phyloP scores from a whole-genome alignment of 2,113 vertebrate species.

The Oxyura jamaicensis region DNA sequence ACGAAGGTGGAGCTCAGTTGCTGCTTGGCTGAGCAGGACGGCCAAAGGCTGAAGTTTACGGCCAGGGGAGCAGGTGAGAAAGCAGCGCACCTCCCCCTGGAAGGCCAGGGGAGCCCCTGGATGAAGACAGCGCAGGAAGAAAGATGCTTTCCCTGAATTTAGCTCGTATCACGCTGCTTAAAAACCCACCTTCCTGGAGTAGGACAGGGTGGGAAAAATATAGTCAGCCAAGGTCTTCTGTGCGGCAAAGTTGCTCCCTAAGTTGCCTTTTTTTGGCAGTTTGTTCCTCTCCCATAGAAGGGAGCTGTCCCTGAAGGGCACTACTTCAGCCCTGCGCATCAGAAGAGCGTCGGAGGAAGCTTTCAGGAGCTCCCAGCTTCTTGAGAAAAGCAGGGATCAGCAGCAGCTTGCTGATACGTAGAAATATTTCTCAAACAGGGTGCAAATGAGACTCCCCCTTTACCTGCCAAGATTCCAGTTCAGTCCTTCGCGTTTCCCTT shows the following conservation, averaged over 20 bases:
- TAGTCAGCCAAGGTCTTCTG: neutral
- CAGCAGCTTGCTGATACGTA: neutral
- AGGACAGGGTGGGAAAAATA: too few species aligned
- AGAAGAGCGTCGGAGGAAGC: neutral
- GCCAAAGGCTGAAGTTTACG: neutral
- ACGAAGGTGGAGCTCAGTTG: neutral
- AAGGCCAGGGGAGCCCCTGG: neutral
- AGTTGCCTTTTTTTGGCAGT: accelerated
- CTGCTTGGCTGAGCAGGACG: neutral
- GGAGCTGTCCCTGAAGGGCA: neutral
- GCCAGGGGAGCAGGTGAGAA: neutral
- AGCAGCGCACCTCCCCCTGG: accelerated
- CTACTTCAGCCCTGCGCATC: neutral
- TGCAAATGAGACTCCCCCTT: neutral
- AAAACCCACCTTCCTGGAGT: too few species aligned
- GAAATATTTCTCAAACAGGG: neutral
- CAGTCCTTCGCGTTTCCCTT: neutral
- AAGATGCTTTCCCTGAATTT: neutral
- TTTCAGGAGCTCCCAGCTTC: neutral
- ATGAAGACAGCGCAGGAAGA: neutral
- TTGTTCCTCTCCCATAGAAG: neutral
- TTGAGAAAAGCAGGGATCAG: neutral
- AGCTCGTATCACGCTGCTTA: neutral
- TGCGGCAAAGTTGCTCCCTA: neutral
- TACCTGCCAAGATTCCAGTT: constrained; percentile 24